These are phyloP conservation scores for Stictocephala bisonia DNA, from an alignment of 2,888 invertebrate genomes.

Conservation along the genomic window DNA sequence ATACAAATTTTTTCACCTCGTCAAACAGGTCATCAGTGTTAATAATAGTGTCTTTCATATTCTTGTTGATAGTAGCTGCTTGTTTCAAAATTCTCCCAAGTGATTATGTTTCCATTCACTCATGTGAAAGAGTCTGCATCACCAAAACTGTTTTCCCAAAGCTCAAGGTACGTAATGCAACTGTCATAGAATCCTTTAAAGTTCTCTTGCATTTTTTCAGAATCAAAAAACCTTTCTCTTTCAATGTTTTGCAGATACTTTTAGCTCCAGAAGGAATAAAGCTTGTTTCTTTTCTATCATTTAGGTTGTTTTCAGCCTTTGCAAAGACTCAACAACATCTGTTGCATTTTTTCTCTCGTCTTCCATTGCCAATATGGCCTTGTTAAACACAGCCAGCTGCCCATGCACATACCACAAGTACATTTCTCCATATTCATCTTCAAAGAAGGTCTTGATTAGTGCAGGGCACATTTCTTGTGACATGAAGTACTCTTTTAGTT, in stretches of 20 bases:
- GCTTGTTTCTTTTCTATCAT: background rate
- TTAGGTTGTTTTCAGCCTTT: slow-evolving; percentile 14
- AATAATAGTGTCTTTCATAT: background rate
- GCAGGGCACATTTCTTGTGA: slow-evolving; percentile 58
- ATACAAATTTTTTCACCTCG: background rate
- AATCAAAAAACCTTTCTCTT: background rate
- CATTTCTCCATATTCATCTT: slow-evolving; percentile 56
- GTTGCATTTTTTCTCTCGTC: slow-evolving; percentile 10
- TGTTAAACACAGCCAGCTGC: slow-evolving; percentile 8
- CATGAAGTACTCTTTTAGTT: slow-evolving; percentile 58
- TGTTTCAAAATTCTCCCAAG: background rate
- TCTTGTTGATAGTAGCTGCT: background rate
- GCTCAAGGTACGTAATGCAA: background rate
- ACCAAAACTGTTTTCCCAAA: too few species aligned
- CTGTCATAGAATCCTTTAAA: background rate
- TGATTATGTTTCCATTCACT: too few species aligned
- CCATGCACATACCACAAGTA: slow-evolving; percentile 57
- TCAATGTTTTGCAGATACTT: background rate
- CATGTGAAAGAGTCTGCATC: too few species aligned
- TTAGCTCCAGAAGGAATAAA: background rate
- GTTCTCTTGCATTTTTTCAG: background rate
- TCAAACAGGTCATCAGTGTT: background rate
- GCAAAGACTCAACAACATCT: slow-evolving; percentile 17
- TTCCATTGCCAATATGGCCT: slow-evolving; percentile 17
- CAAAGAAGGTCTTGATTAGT: slow-evolving; percentile 59